These are phyloP conservation scores for Parnassius orleans DNA, from an alignment of 2,888 invertebrate species.

Conservation along the genomic window DNA sequence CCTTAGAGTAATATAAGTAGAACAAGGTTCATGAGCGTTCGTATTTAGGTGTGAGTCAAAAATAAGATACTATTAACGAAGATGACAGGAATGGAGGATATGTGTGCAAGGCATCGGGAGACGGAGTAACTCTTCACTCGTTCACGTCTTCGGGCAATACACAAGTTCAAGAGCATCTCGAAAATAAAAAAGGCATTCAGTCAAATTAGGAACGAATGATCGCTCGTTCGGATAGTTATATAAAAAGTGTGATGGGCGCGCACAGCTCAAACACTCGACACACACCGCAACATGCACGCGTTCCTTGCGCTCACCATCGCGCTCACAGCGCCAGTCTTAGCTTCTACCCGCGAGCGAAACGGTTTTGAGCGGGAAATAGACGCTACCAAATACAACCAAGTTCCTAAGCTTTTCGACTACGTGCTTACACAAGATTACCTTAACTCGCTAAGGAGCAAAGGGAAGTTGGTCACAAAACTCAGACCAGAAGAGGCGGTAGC, in stretches of 20 bases:
- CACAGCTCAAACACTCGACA: constrained; percentile 73
- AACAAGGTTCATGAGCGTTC: constrained; percentile 76
- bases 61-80: constrained; percentile 19
- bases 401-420: constrained; percentile 58
- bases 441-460: constrained; percentile 61
- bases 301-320: constrained; percentile 60
- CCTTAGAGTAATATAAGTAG: constrained; percentile 64
- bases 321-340: constrained; percentile 48
- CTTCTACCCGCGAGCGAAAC: constrained; percentile 53
- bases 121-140: constrained; percentile 30
- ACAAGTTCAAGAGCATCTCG: constrained; percentile 68
- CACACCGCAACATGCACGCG: constrained; percentile 75
- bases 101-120: constrained; percentile 5
- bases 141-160: constrained; percentile 47
- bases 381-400: constrained; percentile 57
- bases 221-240: constrained; percentile 66
- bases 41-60: constrained; percentile 34
- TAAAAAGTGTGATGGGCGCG: constrained; percentile 72
- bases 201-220: constrained; percentile 75
- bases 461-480: constrained; percentile 65
- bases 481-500: constrained; percentile 62
- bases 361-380: constrained; percentile 73
- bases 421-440: constrained; percentile 59
- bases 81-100: background rate
- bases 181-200: constrained; percentile 54